A percentile compares a stretch with the other conserved stretches of the same genome.
Conservation (phyloP, 2,888 invertebrate genomes). For the Myopa testacea region DNA sequence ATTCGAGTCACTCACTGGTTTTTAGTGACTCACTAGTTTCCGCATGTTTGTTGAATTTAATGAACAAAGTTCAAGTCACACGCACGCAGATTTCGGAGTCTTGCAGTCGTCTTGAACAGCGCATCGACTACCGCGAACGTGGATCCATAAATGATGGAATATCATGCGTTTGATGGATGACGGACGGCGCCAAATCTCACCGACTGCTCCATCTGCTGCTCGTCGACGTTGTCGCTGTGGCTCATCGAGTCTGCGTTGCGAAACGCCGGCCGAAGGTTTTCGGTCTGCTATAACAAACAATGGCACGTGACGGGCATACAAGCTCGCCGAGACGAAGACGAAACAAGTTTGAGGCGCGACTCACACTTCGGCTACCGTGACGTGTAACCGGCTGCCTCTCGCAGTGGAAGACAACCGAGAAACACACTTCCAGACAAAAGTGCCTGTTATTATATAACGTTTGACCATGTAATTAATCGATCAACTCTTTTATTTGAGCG, state of each 20-base stretch:
- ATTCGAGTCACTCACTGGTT: neutral
- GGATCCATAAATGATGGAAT: too few relatives aligned
- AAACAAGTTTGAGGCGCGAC: conserved; percentile 11
- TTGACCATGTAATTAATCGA: neutral
- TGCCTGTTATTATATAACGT: neutral
- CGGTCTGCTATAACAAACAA: neutral
- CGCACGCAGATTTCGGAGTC: too few relatives aligned
- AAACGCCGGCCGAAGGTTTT: conserved; percentile 5
- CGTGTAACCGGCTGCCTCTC: neutral
- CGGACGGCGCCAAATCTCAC: too few relatives aligned
- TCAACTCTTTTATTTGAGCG: too few relatives aligned
- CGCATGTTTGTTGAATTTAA: neutral
- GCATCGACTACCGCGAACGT: too few relatives aligned
- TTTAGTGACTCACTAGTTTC: neutral
- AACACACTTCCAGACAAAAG: too few relatives aligned
- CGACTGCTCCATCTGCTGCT: too few relatives aligned
- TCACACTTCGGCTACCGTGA: neutral
- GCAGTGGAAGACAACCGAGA: too few relatives aligned
- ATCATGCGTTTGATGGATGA: too few relatives aligned
- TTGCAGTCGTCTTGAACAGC: too few relatives aligned
- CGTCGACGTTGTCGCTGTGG: too few relatives aligned
- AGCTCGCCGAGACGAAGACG: neutral
- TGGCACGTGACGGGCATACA: conserved; percentile 14
- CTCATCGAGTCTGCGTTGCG: neutral
- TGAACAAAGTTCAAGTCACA: too few relatives aligned